Evolutionary conservation across 2,113 vertebrate genomes (phyloP), one percentile per base, ranked within the genome.

Genomic region (Rhinolophus ferrumequinum): DNA sequence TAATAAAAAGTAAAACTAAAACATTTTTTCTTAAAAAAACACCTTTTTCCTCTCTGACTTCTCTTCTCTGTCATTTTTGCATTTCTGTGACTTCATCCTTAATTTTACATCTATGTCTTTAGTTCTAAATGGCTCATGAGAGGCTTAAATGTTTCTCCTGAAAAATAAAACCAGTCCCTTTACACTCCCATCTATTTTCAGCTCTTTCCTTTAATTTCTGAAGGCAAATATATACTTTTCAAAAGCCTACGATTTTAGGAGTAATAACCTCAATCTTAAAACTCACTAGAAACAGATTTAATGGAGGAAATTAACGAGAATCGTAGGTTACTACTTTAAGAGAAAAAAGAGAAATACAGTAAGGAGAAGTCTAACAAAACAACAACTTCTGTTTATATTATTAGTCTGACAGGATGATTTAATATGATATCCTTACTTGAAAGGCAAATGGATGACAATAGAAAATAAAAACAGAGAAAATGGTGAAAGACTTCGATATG

Each of bases 241-340:
- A 92, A 93, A 96, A 54, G 16, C 15, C 41, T 90, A 89, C 26
- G 38, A 94, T n/a, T 86, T 94, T 33, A 83, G 50, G 60, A 82
- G 66, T 33, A 94, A 41, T 83, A 82, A 58, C 44, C 16, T 60
- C 62, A 88, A 64, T 15, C 30, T 52, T 90, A 89, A 90, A 92
- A 75, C n/a, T 76, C 88, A 92, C 35, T 16, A 87, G 44, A 52
- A 95, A 92, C 5, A 82, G n/a, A 94, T 52, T 67, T 47, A 79
- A 83, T 12, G 90, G 67, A 54, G 90, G 67, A 54, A 73, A 93
- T 62, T n/a, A 94, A 83, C 73, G 19, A 82, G 11, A 88, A 73
- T 8, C 76, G 8, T 8, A 47, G 26, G 30, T 60, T 93, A 38
- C 2, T 41, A 95, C 64, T 88, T 35, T 60, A 67, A 87, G 33